A percentile compares a stretch with the other conserved stretches of the same genome.
These are phyloP conservation scores for Folsomia candida DNA, from an alignment of 2,888 invertebrate species.

Conservation along the genomic window DNA sequence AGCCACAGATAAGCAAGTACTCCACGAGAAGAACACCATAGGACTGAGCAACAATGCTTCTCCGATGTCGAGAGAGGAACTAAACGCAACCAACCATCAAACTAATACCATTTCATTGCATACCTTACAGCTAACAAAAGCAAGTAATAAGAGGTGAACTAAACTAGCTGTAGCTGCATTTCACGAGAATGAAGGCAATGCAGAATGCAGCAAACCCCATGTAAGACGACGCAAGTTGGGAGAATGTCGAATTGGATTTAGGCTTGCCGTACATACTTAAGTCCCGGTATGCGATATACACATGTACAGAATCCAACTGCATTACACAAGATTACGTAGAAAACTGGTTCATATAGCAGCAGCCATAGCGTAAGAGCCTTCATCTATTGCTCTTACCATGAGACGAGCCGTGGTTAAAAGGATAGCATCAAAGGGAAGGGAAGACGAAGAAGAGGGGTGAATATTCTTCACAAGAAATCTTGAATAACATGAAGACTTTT, in stretches of 20 bases:
- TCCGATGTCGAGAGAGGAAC: not conserved
- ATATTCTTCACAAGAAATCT: too few relatives aligned
- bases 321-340: too few relatives aligned
- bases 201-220: not conserved
- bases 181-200: not conserved
- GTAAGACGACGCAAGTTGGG: not conserved
- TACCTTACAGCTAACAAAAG: not conserved
- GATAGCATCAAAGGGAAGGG: too few relatives aligned
- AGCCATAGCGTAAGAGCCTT: too few relatives aligned
- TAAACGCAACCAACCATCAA: not conserved
- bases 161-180: not conserved
- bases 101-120: not conserved
- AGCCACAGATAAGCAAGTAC: not conserved
- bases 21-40: not conserved
- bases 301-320: too few relatives aligned
- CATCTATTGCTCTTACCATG: too few relatives aligned
- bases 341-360: too few relatives aligned
- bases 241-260: not conserved
- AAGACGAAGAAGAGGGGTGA: too few relatives aligned
- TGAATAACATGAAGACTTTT: too few relatives aligned
- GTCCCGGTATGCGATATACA: too few relatives aligned
- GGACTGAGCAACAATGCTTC: not conserved
- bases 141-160: not conserved
- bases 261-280: too few relatives aligned
- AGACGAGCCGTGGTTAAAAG: too few relatives aligned